phyloP scores from a whole-genome alignment of 2,797 vertebrate species.

The Alcedo quadribrachys region DNA sequence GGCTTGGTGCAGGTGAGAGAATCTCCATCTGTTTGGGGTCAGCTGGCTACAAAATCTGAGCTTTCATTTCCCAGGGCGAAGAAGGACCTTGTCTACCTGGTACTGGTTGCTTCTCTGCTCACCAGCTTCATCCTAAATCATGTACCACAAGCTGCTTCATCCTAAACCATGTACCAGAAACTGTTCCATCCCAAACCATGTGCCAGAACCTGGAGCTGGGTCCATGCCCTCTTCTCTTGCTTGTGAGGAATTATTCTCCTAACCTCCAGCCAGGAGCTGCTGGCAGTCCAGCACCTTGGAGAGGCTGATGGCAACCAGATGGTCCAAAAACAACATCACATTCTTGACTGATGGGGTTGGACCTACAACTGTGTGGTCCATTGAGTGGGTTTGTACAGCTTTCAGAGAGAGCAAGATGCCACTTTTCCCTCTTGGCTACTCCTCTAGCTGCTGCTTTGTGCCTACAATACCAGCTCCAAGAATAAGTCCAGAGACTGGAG shows the following conservation, averaged over 20 bases:
- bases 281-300: background rate
- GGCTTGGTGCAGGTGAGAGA: background rate
- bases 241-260: background rate
- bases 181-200: background rate
- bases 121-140: background rate
- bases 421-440: background rate
- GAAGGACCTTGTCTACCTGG: rapidly evolving
- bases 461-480: background rate
- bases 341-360: background rate
- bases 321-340: background rate
- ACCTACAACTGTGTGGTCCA: background rate
- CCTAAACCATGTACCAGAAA: background rate
- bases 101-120: background rate
- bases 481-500: background rate
- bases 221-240: background rate
- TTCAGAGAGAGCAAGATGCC: background rate
- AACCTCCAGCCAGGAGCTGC: background rate
- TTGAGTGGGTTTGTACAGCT: background rate
- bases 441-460: background rate
- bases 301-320: background rate
- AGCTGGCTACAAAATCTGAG: background rate
- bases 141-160: background rate
- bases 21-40: background rate
- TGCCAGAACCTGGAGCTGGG: background rate
- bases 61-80: background rate